phyloP scores from a whole-genome alignment of 2,888 invertebrate species.

The Spilosoma lubricipeda region DNA sequence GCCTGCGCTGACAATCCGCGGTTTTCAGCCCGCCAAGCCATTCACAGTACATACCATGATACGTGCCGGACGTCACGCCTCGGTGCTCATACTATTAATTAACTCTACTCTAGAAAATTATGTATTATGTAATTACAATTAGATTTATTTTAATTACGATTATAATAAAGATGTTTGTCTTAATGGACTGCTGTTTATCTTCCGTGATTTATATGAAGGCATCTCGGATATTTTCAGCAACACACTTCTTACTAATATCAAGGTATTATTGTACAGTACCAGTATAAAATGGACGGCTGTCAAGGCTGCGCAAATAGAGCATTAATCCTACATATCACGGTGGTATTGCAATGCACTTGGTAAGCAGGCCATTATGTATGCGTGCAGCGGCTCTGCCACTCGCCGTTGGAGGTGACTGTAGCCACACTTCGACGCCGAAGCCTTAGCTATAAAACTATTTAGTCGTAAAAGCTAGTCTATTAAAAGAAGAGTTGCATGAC shows the following conservation, averaged over 20 bases:
- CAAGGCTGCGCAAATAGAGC: constrained; percentile 65
- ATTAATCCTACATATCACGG: constrained; percentile 71
- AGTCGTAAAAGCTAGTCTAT: constrained; percentile 50
- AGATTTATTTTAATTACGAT: constrained; percentile 18
- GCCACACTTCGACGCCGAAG: constrained; percentile 44
- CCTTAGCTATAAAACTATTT: constrained; percentile 48
- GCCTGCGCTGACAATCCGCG: constrained; percentile 68
- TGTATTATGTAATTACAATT: constrained; percentile 27
- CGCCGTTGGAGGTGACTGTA: constrained; percentile 60
- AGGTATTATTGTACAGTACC: constrained; percentile 42
- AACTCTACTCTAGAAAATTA: constrained; percentile 47
- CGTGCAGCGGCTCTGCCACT: constrained; percentile 55
- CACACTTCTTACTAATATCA: constrained; percentile 30
- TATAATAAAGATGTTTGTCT: constrained; percentile 29
- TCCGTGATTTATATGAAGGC: not conserved
- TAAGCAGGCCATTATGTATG: constrained; percentile 77
- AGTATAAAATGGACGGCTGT: constrained; percentile 52
- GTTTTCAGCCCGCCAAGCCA: constrained; percentile 61
- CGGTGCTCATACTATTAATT: constrained; percentile 59
- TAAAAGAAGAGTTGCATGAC: constrained; percentile 53
- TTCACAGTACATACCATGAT: constrained; percentile 66
- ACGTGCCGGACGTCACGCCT: constrained; percentile 70
- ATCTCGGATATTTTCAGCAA: not conserved
- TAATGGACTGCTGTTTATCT: constrained; percentile 22
- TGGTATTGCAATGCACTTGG: constrained; percentile 71